Evolutionary conservation across 1,140 invertebrate species (phyloP), one percentile per base, ranked within the genome.

Genomic region (Andrena cerasifolii): DNA sequence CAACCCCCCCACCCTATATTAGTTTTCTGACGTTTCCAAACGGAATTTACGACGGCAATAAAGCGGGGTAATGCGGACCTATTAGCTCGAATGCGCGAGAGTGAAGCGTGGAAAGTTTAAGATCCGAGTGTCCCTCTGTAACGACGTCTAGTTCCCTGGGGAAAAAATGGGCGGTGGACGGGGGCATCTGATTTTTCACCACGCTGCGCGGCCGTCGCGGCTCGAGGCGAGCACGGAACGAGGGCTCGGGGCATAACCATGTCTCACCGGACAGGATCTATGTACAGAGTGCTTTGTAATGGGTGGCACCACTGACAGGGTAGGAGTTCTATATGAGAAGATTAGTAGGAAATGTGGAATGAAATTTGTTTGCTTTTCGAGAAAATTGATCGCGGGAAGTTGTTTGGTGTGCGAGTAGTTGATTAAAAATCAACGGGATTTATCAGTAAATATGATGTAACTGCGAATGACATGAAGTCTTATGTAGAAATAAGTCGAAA

Each of bases 1-100:
- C 28, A 49, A 59, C 36, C 36, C 51, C 72, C n/a, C n/a, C n/a
- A n/a, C n/a, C n/a, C 65, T 58, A 79, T 77, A 75, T 80, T 80
- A 73, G 67, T 78, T 84, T 80, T 80, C 73, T 77, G 78, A 58
- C 78, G 56, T 77, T 66, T 49, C n/a, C 40, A 82, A 72, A 80
- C 53, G 63, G 53, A 85, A 85, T 78, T 85, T 85, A 85, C 68
- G 82, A 84, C n/a, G 78, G 73, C 67, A 70, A 80, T 84, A 84
- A 84, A 84, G 45, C 45, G 28, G 36, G 62, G 63, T 80, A 85
- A 83, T 63, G 78, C 49, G 51, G 61, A 72, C 70, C 81, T 84
- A 83, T 77, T 84, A 84, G 71, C 73, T 83, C 72, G 72, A 61
- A 67, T 51, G 76, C 65, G 49, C 31, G 65, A 70, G 62, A 79